Conservation (phyloP, 2,888 invertebrate genomes). For the Cheilosia variabilis region DNA sequence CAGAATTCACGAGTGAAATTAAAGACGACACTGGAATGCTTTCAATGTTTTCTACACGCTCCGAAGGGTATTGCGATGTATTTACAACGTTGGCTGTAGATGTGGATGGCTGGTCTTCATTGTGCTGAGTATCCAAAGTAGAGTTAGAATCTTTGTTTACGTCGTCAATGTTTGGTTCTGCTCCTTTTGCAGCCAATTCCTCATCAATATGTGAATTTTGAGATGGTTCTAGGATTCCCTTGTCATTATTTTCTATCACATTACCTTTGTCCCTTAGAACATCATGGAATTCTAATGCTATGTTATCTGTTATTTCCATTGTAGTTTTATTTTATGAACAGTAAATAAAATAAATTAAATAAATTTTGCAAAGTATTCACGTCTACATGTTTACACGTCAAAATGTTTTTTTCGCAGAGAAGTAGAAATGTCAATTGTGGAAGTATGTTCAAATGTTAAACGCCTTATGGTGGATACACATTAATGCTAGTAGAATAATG, state of each 20-base stretch:
- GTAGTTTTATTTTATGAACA: conserved; percentile 7
- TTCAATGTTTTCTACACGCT: neutral
- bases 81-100: neutral
- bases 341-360: conserved; percentile 32
- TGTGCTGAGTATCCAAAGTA: neutral
- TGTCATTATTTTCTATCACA: neutral
- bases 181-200: neutral
- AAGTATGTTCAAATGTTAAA: conserved; percentile 3
- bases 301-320: conserved; percentile 39
- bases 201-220: conserved; percentile 60
- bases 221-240: neutral
- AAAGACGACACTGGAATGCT: neutral
- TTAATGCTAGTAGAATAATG: too few species aligned
- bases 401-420: conserved; percentile 13
- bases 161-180: neutral
- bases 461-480: too few species aligned
- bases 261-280: neutral
- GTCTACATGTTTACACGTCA: conserved; percentile 72
- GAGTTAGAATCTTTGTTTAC: conserved; percentile 36
- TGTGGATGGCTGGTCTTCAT: neutral
- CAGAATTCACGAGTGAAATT: neutral
- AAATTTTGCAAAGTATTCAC: conserved; percentile 40
- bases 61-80: neutral
- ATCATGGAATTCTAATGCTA: neutral
- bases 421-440: neutral